These are phyloP conservation scores for Drosophila leonis DNA, from an alignment of 2,888 invertebrate genomes.

Conservation along the genomic window DNA sequence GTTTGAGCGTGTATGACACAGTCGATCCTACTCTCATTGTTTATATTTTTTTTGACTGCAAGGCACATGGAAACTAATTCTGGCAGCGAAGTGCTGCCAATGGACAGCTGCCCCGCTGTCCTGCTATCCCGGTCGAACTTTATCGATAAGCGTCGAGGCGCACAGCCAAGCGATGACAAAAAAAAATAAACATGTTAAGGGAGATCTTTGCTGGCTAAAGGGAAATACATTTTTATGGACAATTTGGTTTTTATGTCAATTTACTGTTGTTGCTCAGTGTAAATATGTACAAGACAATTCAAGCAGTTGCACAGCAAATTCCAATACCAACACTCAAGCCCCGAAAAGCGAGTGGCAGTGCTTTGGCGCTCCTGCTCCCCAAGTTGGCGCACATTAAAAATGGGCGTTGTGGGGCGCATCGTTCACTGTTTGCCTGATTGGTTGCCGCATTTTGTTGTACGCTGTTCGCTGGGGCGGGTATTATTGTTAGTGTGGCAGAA, in stretches of 20 bases:
- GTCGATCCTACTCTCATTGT: background rate
- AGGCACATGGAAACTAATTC: constrained; percentile 71
- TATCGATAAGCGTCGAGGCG: constrained; percentile 72
- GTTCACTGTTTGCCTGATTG: constrained; percentile 60
- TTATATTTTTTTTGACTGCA: constrained; percentile 10
- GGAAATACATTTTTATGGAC: constrained; percentile 81
- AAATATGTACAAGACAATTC: constrained; percentile 76
- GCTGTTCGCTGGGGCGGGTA: constrained; percentile 33
- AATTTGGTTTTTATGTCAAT: constrained; percentile 81
- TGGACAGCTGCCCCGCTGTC: constrained; percentile 9
- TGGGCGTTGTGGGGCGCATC: constrained; percentile 70
- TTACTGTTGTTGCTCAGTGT: constrained; percentile 78
- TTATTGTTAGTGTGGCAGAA: constrained; percentile 53
- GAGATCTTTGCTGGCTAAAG: constrained; percentile 70
- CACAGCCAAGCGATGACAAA: constrained; percentile 9
- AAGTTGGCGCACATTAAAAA: constrained; percentile 64
- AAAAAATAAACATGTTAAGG: constrained; percentile 38
- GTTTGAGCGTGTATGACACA: background rate
- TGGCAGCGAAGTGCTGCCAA: constrained; percentile 64
- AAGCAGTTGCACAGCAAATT: constrained; percentile 69
- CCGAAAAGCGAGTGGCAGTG: constrained; percentile 29
- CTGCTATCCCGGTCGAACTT: constrained; percentile 58
- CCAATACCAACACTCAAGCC: constrained; percentile 50
- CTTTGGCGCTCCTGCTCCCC: constrained; percentile 1
- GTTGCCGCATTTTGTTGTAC: constrained; percentile 56